Evolutionary conservation across 2,113 vertebrate genomes (phyloP).

Genomic region (Corythornis vintsioides): DNA sequence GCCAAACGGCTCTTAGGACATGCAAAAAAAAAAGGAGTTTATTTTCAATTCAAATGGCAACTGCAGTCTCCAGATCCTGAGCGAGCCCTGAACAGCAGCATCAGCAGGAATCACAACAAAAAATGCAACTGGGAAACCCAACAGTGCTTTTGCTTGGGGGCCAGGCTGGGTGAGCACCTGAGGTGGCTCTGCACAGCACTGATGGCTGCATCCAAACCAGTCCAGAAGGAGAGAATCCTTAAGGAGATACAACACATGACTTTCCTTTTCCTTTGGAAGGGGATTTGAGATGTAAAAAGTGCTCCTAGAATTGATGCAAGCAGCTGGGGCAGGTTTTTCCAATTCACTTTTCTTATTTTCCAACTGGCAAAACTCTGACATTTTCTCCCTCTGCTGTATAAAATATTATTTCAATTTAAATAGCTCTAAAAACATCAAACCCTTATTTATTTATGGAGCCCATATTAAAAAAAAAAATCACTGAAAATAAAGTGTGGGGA

Average conservation of each 20-base stretch:
- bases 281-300: not conserved
- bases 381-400: not conserved
- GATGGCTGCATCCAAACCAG: no score
- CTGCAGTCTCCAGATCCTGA: not conserved
- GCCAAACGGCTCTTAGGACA: not conserved
- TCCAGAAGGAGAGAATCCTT: no score
- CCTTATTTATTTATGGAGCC: not conserved
- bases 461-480: not conserved
- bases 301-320: not conserved
- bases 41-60: not conserved
- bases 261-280: not conserved
- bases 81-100: not conserved
- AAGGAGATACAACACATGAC: no score
- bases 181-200: accelerated
- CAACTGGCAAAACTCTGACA: not conserved
- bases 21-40: not conserved
- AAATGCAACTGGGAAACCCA: slow-evolving; percentile 27
- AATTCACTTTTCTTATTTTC: not conserved
- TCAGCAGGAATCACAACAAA: not conserved
- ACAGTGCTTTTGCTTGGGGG: not conserved
- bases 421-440: not conserved
- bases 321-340: not conserved
- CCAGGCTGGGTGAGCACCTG: not conserved
- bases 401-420: not conserved
- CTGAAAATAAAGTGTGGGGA: not conserved